These are phyloP conservation scores for Enteromius argenteus DNA, from an alignment of 2,797 vertebrate species.

Conservation along the genomic window DNA sequence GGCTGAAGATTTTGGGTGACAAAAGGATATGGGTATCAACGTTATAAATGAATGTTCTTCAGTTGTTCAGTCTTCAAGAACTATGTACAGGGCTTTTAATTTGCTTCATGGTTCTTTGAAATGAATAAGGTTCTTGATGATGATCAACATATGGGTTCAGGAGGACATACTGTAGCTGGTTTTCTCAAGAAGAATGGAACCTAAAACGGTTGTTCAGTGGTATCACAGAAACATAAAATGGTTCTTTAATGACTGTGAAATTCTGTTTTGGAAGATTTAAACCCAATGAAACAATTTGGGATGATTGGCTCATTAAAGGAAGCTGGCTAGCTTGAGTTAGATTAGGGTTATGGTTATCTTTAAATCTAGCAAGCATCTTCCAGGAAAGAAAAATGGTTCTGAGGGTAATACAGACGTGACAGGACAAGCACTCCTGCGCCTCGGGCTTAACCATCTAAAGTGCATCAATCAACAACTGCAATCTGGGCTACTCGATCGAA, in stretches of 20 bases:
- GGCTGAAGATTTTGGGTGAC: background rate
- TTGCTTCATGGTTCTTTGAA: background rate
- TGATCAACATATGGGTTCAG: background rate
- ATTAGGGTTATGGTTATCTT: constrained; percentile 18
- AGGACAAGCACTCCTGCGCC: constrained; percentile 9
- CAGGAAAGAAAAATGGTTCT: constrained; percentile 9
- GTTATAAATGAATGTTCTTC: background rate
- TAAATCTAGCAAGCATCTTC: background rate
- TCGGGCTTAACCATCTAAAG: constrained; percentile 7
- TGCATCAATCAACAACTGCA: constrained; percentile 20
- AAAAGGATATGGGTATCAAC: background rate
- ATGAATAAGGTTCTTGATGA: background rate
- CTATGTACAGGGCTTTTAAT: background rate
- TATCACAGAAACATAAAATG: background rate
- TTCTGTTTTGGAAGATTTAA: background rate
- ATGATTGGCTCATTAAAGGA: background rate
- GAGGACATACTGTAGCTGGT: background rate
- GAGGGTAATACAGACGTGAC: background rate
- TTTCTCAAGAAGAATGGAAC: background rate
- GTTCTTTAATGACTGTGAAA: background rate
- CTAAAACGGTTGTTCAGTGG: background rate
- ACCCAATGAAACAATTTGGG: background rate
- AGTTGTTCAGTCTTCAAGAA: background rate
- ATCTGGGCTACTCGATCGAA: background rate
- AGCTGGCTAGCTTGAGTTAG: background rate